Evolutionary conservation across 2,888 invertebrate genomes (phyloP), one percentile per base, ranked within the genome.

Genomic region (Biston stratarius): DNA sequence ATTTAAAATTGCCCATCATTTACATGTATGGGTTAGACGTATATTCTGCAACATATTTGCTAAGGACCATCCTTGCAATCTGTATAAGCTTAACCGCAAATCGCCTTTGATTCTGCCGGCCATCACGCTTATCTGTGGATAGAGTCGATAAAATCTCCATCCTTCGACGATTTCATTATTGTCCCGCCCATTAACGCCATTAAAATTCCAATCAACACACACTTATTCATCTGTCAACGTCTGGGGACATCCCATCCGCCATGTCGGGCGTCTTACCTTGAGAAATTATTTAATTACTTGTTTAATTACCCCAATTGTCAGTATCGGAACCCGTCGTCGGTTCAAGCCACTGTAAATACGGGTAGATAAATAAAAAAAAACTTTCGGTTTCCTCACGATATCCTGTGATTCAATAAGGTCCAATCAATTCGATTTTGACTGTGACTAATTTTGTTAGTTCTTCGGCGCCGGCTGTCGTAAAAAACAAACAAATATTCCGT

Each of bases 181-280:
- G 93, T 93, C 88, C 92, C 91, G 91, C 90, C 91, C 87, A 92
- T 93, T 92, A 90, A 87, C 90, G 90, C 89, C 88, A 89, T 92
- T 92, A 91, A 91, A 90, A 90, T 87, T 85, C 92, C 92, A 90
- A 92, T 91, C 92, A 88, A 88, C 91, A 88, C 87, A 81, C 88
- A 89, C 89, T 91, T 91, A 94, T 92, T 94, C 92, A 93, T 92
- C 87, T 89, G 93, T 92, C 92, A 69, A 74, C 66, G 68, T 76
- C 74, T 77, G 79, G 82, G 79, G 73, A 75, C 76, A 80, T 83
- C 78, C 72, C 74, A 74, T 72, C 70, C 73, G 79, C 73, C 79
- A 77, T 83, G 85, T 84, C 82, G 71, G 72, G 84, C 82, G 87
- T 83, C 83, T 84, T 73, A 77, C 73, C 71, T 69, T 87, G 88